Base-by-base conservation (phyloP, 2,797 vertebrate species). In the Botia kubotai region DNA sequence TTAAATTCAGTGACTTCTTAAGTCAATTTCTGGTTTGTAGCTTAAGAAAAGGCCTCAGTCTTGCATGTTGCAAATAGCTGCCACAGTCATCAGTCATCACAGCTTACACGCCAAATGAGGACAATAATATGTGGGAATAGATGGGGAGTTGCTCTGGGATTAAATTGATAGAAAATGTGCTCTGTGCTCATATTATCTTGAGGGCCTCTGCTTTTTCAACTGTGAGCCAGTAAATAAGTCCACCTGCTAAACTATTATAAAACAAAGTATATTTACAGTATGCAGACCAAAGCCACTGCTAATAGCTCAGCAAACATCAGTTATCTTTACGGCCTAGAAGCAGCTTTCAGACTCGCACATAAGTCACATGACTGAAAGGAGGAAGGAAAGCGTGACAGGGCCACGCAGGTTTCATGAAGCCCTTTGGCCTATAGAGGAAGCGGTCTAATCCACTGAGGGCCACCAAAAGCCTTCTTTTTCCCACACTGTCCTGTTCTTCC, bases 391-490 rank as follows among this genome's bases (percentile, higher is more conserved):
- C 29, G 29, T 83, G 83, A 86, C 82, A 74, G 77, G 81, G 84
- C 76, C 76, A 84, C 77, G 39, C 83, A 80, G 81, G 79, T 87
- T 88, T 88, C 81, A 84, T 55, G 82, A 84, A 79, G 85, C 79
- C 52, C 82, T 87, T 83, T 86, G 84, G 85, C 86, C 85, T 74
- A 46, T 85, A 83, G 72, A 83, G 84, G 84, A 89, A 87, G 86
- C 82, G 75, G 55, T 65, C 62, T 26, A 83, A 80, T 53, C 73
- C 23, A 13, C 65, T 19, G 62, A 78, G 72, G 67, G 58, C 76
- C 7, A 3, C 63, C 50, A 48, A 72, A 26, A 75, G 39, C 19
- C 52, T 39, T 79, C 72, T 72, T 71, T 69, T 16, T 46, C 46
- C 73, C 16, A 19, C 26, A 2, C 52, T 74, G 78, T 77, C 86